Evolutionary conservation across 2,113 vertebrate species (phyloP), one percentile per base, ranked within the genome.

Genomic region (Trogon melanurus): DNA sequence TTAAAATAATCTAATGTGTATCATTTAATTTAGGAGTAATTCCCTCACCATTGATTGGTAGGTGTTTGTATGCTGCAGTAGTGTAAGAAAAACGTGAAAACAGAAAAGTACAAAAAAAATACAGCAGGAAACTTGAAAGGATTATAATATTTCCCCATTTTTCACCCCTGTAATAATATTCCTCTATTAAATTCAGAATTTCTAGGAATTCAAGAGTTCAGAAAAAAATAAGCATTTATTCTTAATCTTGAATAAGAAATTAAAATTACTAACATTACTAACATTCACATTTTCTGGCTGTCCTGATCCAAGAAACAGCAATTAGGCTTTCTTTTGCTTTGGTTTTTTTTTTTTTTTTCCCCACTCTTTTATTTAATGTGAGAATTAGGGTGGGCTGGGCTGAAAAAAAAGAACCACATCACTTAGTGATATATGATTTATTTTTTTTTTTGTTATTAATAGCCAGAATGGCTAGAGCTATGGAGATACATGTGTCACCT

Each of bases 21-120:
- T 74, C 30, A 93, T 87, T 87, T 91, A 91, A 94, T 93, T 91
- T 79, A 60, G 70, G 16, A 88, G 25, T 93, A 85, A 79, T 67
- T 82, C 79, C 34, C 34, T 85, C 15, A 16, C 10, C 82, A 79
- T 90, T 85, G 91, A 82, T 87, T 87, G 64, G n/a, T 70, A 78
- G 69, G 13, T 81, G 64, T 66, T 95, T 86, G 47, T 47, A 62
- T 74, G 47, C 78, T 74, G 26, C 11, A 6, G 10, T 30, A 6
- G 16, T 47, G 17, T 66, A 73, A 80, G 10, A 16, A 9, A 54
- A 73, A 32, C 0, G 0, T 10, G 27, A 86, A 82, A 89, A 58
- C 14, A 70, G 45, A 66, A 65, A 80, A 73, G 5, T 30, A 66
- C 9, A 81, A 92, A 91, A 41, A 69, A 91, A 66, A 18, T 47